These are phyloP conservation scores for Pollimyrus isidori DNA, from an alignment of 2,113 vertebrate genomes.

Conservation along the genomic window DNA sequence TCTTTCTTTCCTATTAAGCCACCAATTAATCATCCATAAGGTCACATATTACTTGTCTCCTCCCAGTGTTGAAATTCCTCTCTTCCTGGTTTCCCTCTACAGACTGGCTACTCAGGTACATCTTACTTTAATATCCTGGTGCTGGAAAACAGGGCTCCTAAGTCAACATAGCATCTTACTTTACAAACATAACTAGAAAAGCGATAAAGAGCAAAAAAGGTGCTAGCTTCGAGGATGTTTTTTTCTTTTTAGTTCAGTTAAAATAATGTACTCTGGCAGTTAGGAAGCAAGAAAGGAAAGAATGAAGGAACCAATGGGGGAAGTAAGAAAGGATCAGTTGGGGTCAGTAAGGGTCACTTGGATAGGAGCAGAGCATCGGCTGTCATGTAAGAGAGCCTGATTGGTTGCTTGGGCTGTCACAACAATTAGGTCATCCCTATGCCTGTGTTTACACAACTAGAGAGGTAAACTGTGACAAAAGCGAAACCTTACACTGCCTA, in stretches of 20 bases:
- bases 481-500: slow-evolving; percentile 30
- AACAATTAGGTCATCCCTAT: slow-evolving; percentile 60
- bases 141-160: background rate
- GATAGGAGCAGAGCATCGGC: background rate
- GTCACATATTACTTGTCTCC: background rate
- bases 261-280: background rate
- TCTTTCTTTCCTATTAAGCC: background rate
- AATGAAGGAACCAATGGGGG: background rate
- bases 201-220: too few relatives aligned
- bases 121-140: background rate
- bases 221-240: too few relatives aligned
- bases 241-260: too few relatives aligned
- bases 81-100: background rate
- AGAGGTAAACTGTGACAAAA: slow-evolving; percentile 15
- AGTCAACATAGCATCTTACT: background rate
- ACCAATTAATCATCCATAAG: background rate
- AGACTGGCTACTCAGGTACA: background rate
- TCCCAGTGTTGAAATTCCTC: background rate
- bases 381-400: slow-evolving; percentile 43
- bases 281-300: background rate
- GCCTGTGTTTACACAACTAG: slow-evolving; percentile 31
- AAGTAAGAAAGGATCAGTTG: background rate
- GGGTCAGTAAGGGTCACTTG: background rate
- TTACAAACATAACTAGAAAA: background rate
- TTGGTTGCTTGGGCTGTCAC: slow-evolving; percentile 49